These are phyloP conservation scores for Papilio polytes DNA, from an alignment of 1,140 invertebrate genomes.

Conservation along the genomic window DNA sequence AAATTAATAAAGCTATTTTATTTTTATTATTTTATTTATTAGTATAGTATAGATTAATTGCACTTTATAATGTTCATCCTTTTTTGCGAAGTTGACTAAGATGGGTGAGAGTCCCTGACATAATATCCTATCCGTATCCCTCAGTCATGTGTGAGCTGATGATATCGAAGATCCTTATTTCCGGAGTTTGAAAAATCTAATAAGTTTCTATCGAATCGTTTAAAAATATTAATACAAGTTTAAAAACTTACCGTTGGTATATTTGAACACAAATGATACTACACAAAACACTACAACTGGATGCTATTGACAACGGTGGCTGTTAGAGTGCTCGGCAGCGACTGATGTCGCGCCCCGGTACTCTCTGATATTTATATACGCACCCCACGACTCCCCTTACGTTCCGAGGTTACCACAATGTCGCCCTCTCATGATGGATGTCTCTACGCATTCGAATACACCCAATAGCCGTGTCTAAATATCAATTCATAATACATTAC, in stretches of 20 bases:
- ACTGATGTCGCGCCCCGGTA: slow-evolving; percentile 68
- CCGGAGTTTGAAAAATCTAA: too few species aligned
- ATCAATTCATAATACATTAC: slow-evolving; percentile 38
- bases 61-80: too few species aligned
- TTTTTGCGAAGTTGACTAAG: too few species aligned
- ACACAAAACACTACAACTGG: slow-evolving; percentile 31
- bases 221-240: background rate
- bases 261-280: slow-evolving; percentile 26
- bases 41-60: too few species aligned
- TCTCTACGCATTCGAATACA: slow-evolving; percentile 50
- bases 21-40: too few species aligned
- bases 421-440: slow-evolving; percentile 63
- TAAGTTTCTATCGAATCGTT: too few species aligned
- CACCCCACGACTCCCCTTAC: slow-evolving; percentile 61
- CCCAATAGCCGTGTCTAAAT: slow-evolving; percentile 54
- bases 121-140: too few species aligned
- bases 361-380: slow-evolving; percentile 67
- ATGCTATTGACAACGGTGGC: slow-evolving; percentile 49
- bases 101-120: too few species aligned
- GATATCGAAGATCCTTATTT: too few species aligned
- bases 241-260: slow-evolving; percentile 12
- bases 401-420: slow-evolving; percentile 67
- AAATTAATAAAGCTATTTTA: too few species aligned
- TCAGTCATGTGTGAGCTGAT: too few species aligned
- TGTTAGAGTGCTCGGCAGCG: slow-evolving; percentile 56